A percentile compares a stretch with the other conserved stretches of the same genome.
Evolutionary conservation across 2,888 invertebrate species (phyloP).

Genomic region (Margaritifera margaritifera): DNA sequence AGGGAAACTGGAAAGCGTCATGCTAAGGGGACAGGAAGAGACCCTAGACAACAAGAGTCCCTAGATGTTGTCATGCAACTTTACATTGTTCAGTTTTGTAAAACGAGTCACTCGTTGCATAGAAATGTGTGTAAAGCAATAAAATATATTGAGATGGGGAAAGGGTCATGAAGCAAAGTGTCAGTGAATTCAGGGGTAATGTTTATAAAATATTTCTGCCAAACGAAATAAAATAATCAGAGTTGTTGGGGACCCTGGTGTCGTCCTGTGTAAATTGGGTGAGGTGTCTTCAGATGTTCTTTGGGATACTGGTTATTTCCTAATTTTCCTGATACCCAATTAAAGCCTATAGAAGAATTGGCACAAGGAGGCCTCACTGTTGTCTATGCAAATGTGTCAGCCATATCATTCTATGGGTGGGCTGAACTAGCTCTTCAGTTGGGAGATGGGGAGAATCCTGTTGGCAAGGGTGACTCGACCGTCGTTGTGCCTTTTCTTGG

Average conservation of each 20-base stretch:
- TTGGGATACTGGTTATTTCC: constrained; percentile 20
- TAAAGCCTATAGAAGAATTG: constrained; percentile 4
- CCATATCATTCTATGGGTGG: constrained; percentile 11
- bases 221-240: background rate
- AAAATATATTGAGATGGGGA: background rate
- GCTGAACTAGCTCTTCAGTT: constrained; percentile 4
- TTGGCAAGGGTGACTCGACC: background rate
- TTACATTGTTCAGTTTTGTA: no score
- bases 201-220: background rate
- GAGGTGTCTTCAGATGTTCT: background rate
- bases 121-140: no score
- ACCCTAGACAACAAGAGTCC: no score
- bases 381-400: constrained; percentile 4
- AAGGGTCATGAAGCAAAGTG: background rate
- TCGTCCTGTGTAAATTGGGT: constrained; percentile 8
- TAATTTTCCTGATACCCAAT: background rate
- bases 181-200: background rate
- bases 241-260: constrained; percentile 14
- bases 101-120: no score
- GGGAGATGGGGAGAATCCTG: background rate
- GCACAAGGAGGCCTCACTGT: constrained; percentile 1
- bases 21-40: no score
- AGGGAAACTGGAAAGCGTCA: no score
- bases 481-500: constrained; percentile 18
- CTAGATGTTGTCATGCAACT: no score